Evolutionary conservation across 1,140 invertebrate genomes (phyloP).

Genomic region (Heliconius eleuchia): DNA sequence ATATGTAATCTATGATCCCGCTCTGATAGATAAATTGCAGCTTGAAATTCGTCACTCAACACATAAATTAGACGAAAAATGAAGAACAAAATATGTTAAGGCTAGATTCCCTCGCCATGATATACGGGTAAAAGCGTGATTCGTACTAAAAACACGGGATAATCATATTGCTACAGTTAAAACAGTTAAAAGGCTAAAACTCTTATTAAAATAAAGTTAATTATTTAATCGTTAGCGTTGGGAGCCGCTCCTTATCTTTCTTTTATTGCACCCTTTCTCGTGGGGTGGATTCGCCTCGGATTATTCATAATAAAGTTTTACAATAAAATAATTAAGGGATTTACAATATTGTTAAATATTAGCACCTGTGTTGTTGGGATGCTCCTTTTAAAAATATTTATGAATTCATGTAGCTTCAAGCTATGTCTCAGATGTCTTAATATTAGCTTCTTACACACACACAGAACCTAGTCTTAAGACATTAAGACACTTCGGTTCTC

Average conservation of each 20-base stretch:
- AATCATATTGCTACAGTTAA: neutral
- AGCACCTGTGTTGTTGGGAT: neutral
- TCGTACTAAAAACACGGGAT: neutral
- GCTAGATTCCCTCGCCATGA: no score
- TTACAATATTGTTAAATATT: neutral
- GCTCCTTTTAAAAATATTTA: no score
- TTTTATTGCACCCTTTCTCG: slow-evolving; percentile 19
- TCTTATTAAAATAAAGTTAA: slow-evolving; percentile 9
- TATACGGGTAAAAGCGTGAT: neutral
- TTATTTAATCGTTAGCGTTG: slow-evolving; percentile 19
- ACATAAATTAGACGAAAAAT: no score
- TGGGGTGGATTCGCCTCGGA: neutral
- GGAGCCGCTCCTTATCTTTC: slow-evolving; percentile 10
- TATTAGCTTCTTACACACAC: no score
- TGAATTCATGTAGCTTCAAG: no score
- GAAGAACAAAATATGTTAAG: no score
- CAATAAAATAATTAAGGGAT: slow-evolving; percentile 15
- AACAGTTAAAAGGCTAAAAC: neutral
- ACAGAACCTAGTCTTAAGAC: no score
- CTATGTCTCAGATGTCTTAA: no score
- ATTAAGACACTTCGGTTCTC: no score
- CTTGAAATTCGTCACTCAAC: no score
- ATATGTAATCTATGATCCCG: no score
- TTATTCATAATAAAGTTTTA: slow-evolving; percentile 21
- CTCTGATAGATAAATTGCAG: no score